Evolutionary conservation across 1,140 invertebrate species (phyloP), one percentile per base, ranked within the genome.

Genomic region (Cyphomyrmex costatus): DNA sequence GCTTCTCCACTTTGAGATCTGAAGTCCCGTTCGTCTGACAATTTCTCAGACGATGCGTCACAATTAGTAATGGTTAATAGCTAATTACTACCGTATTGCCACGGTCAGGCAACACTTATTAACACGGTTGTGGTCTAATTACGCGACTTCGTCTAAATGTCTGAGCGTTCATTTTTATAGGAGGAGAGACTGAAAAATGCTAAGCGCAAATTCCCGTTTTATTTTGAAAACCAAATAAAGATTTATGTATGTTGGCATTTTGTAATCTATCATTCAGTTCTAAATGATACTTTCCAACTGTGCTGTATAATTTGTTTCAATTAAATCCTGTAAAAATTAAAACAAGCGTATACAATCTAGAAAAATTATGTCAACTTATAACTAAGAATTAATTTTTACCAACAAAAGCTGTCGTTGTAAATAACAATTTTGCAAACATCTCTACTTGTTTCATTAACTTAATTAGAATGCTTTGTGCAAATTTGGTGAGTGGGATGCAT

Each of bases 91-190:
- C 73, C 84, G 76, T 91, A 79, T 90, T 90, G 89, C 79, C 60
- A 89, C 91, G 92, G 89, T 93, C 88, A 89, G 90, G 87, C 85
- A 90, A 86, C 88, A 91, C 89, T 93, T 92, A 93, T 94, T 94
- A 94, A 86, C 90, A 66, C 92, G 83, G 93, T 94, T 89, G 83
- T 92, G 93, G 91, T 94, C 93, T 93, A 93, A 92, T 94, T 94
- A 92, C 89, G 85, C 86, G 74, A 82, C 77, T 56, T 89, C 78
- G 76, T 86, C 53, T 42, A 65, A 80, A 83, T n/a, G 16, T 33
- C 58, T 30, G 68, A 30, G 74, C 46, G 46, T 33, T 12, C 46
- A 60, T 60, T 46, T 46, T 6, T 58, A 19, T 14, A 46, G 8
- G 3, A 33, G 36, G 6, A 30, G 49, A 16, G n/a, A 51, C 30